Evolutionary conservation across 2,888 invertebrate species (phyloP), one percentile per base, ranked within the genome.

Genomic region (Protophormia terraenovae): DNA sequence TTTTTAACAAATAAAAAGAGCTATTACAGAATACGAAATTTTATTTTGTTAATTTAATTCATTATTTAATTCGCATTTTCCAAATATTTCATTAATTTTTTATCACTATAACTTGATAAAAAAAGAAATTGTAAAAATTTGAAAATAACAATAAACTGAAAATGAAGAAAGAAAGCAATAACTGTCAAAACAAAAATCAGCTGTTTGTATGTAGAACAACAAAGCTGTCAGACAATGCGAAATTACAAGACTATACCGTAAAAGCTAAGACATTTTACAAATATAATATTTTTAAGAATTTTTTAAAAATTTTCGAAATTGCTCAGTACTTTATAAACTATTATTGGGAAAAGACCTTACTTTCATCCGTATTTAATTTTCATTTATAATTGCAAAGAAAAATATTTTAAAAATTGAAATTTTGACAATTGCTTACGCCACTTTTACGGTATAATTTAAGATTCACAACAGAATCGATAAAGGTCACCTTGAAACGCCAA

Each of bases 401-500:
- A n/a, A 32, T 16, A 12, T 19, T 29, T 27, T 16, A 12, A 27
- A 66, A 45, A 45, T 12, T 16, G 1, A 16, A 14, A 1, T 3
- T 41, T n/a, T n/a, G n/a, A n/a, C 24, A 64, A 24, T 4, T 24
- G 4, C n/a, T 69, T 27, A 32, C 19, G 0, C 0, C n/a, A 4
- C 76, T 80, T 72, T 72, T 80, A 84, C 84, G 27, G 84, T 84
- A 81, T 72, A 41, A 0, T 35, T 6, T 27, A 14, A 73, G 38
- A 73, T 27, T 64, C 64, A 71, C 32, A 82, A 53, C 64, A 77
- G 45, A 86, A 88, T 89, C 87, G 86, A 88, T 87, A 89, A 88
- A 92, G 92, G 92, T 92, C 92, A 92, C 92, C 92, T 92, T 92
- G 92, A 91, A 89, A 91, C 89, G 91, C 90, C 91, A 91, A 90